Base-by-base conservation (phyloP, 2,888 invertebrate genomes). In the Drosophila merina region DNA sequence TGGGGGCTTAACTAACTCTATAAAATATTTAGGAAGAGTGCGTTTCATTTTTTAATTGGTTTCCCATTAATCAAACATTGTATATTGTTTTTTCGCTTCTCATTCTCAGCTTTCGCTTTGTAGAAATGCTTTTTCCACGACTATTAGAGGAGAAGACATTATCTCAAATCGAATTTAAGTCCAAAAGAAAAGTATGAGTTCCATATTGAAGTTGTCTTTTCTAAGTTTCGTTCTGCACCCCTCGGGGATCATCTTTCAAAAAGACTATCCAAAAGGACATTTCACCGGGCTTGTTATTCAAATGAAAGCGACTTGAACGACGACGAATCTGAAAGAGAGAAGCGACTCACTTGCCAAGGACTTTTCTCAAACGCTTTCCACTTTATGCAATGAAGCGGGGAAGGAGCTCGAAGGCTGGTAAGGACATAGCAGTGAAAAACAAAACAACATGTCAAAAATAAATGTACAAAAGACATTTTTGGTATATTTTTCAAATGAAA, bases 361-460 rank as follows among this genome's bases (percentile, higher is more conserved):
- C 80, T 77, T 79, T 62, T 70, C 56, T 33, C 60, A 59, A 62
- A 62, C 60, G 60, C 48, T 62, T 60, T 62, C 14, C 55, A 54
- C 50, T 71, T 72, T 79, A 83, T 83, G 83, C 83, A 75, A 82
- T 77, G 77, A 79, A 64, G 69, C 70, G 42, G 52, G 48, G 66
- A 42, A 10, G 47, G 30, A 31, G 54, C 12, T 36, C n/a, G 36
- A n/a, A 36, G 36, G 36, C 36, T 36, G 36, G 36, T 36, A 36
- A 36, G 36, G 36, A 36, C n/a, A 36, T 2, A 51, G 67, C 40
- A 70, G 72, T 67, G 68, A 82, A 83, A 80, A 86, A 82, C 84
- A 86, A 82, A 86, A 86, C 86, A 82, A 82, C 84, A 86, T 82
- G 82, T 82, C 82, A 82, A 82, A 86, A 84, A 84, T 74, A 82